A percentile compares a stretch with the other conserved stretches of the same genome.
phyloP scores from a whole-genome alignment of 2,113 vertebrate genomes.

The Excalfactoria chinensis region DNA sequence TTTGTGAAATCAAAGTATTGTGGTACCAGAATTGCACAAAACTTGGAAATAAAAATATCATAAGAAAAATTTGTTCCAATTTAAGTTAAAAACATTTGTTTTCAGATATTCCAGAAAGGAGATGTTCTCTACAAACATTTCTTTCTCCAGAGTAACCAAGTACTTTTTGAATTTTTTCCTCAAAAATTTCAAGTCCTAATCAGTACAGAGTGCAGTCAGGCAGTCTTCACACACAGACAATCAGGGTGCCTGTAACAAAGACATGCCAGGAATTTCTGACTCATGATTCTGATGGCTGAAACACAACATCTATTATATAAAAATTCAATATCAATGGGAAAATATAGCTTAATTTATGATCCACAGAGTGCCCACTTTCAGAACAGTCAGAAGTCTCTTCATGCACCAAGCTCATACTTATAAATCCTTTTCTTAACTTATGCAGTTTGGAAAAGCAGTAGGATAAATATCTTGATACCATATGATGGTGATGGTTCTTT shows the following conservation, averaged over 20 bases:
- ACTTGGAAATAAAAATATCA: not conserved
- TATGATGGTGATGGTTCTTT: not conserved
- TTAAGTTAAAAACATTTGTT: not conserved
- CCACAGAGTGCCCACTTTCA: not conserved
- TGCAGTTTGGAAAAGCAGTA: slow-evolving; percentile 20
- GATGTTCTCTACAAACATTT: not conserved
- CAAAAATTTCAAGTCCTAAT: not conserved
- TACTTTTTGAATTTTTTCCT: not conserved
- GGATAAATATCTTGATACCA: not conserved
- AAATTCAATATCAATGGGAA: not conserved
- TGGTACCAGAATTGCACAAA: not conserved
- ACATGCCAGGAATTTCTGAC: not conserved
- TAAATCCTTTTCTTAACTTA: not conserved
- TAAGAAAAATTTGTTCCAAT: not conserved
- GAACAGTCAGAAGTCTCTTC: not conserved
- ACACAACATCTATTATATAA: not conserved
- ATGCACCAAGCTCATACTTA: not conserved
- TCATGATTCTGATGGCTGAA: not conserved
- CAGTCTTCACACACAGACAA: not conserved
- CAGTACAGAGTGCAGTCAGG: not conserved
- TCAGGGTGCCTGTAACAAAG: not conserved
- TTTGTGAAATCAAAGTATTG: not conserved
- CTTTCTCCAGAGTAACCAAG: not conserved
- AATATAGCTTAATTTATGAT: not conserved
- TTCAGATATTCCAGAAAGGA: not conserved